Evolutionary conservation across 2,113 vertebrate species (phyloP), one percentile per base, ranked within the genome.

Genomic region (Heterocephalus glaber): DNA sequence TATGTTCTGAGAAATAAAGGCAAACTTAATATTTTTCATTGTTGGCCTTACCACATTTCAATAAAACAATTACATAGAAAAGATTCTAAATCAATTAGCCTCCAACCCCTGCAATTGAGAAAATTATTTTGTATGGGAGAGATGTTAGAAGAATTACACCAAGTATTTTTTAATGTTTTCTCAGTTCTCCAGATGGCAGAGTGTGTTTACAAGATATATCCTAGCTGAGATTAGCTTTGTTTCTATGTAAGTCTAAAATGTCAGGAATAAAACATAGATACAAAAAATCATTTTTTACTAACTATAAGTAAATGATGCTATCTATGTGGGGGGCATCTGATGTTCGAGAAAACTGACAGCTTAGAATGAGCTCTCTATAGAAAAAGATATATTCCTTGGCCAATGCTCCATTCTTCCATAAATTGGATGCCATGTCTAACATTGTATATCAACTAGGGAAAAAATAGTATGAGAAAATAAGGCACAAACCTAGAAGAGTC

Each of bases 1-100:
- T 35, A 84, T 68, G 49, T 86, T 80, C 82, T 92, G 89, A 47
- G 82, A 89, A 92, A 85, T 41, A 77, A 26, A 72, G 16, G 68
- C 90, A 94, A 89, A 80, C 92, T 92, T 92, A 91, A 38, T 52
- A 97, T 96, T 91, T 83, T 97, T 92, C 84, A 95, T 95, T 97
- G 89, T 5, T 96, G 80, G 44, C 81, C 96, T 98, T 98, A 94
- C 93, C 35, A 38, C 65, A 66, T 95, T 97, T 93, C 97, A 94
- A 96, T 93, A 95, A 97, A 87, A 90, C n/a, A 77, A 52, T 63
- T 90, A 87, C 93, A 94, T 22, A 49, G 49, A 49, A 86, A 63
- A 96, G 93, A 92, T 89, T 95, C 84, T 92, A 93, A 96, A 95
- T 97, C 93, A 96, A 87, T 97, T 95, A 95, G 72, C 87, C 68